phyloP scores from a whole-genome alignment of 92 coral and sea anemone species.

The Galaxea fascicularis region DNA sequence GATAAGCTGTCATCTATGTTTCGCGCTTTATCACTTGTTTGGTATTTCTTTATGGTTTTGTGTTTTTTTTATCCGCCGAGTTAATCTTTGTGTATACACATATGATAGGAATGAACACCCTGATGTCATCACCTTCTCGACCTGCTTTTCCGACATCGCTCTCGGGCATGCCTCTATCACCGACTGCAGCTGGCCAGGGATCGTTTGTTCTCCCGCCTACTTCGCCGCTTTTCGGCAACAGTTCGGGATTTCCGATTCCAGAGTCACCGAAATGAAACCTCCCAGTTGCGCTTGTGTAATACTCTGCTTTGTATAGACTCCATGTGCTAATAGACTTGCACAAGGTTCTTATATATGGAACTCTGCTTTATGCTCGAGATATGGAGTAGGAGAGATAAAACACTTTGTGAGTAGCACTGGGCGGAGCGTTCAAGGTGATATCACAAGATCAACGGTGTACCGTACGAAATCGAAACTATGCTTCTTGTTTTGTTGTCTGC shows the following conservation, averaged over 20 bases:
- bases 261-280: constrained; percentile 52
- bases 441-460: background rate
- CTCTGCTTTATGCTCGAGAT: background rate
- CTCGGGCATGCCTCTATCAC: constrained; percentile 81
- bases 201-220: constrained; percentile 84
- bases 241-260: constrained; percentile 79
- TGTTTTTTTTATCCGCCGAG: background rate
- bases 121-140: constrained; percentile 72
- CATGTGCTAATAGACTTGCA: background rate
- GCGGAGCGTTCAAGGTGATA: background rate
- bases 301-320: background rate
- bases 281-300: background rate
- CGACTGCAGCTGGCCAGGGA: constrained; percentile 85
- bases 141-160: constrained; percentile 43
- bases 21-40: no score
- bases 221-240: constrained; percentile 93
- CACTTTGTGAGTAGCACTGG: background rate
- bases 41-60: no score
- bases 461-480: background rate
- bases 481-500: background rate
- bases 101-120: constrained; percentile 58
- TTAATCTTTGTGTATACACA: constrained; percentile 26
- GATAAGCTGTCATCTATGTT: no score
- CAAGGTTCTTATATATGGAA: background rate
- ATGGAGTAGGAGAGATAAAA: background rate